Percentiles rank a stretch among this genome's conserved stretches.
These are phyloP conservation scores for Standfussiana lucernea DNA, from an alignment of 2,888 invertebrate genomes.

Conservation along the genomic window DNA sequence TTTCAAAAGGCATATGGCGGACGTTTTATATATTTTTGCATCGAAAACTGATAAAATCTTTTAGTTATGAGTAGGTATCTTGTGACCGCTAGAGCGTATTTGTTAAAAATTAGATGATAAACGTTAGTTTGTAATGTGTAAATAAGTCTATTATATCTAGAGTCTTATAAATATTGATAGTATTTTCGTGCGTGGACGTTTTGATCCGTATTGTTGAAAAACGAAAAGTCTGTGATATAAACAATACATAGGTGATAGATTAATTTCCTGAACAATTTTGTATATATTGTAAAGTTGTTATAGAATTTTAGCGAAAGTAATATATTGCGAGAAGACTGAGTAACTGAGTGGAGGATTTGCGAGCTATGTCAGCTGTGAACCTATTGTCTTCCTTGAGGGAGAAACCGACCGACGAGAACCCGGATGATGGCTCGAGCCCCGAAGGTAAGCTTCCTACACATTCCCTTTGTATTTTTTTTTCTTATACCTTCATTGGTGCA, in stretches of 20 bases:
- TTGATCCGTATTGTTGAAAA: constrained; percentile 91
- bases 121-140: constrained; percentile 90
- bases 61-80: constrained; percentile 89
- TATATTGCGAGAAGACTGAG: constrained; percentile 90
- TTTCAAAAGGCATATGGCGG: constrained; percentile 91
- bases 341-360: constrained; percentile 84
- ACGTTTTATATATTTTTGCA: constrained; percentile 91
- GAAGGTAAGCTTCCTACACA: constrained; percentile 80
- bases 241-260: constrained; percentile 90
- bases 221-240: constrained; percentile 92
- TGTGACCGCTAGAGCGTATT: constrained; percentile 90
- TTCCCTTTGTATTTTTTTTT: constrained; percentile 19
- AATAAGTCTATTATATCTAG: constrained; percentile 90
- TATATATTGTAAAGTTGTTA: constrained; percentile 90
- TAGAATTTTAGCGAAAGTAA: constrained; percentile 88
- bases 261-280: constrained; percentile 89
- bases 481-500: constrained; percentile 42
- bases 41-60: constrained; percentile 91
- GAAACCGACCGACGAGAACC: constrained; percentile 87
- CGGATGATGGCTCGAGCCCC: constrained; percentile 84
- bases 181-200: constrained; percentile 91
- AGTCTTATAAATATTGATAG: constrained; percentile 90
- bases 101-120: constrained; percentile 90
- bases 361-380: constrained; percentile 90
- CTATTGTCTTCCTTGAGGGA: constrained; percentile 89